Evolutionary conservation across 2,113 vertebrate species (phyloP), one percentile per base, ranked within the genome.

Genomic region (Hiodon tergisus): DNA sequence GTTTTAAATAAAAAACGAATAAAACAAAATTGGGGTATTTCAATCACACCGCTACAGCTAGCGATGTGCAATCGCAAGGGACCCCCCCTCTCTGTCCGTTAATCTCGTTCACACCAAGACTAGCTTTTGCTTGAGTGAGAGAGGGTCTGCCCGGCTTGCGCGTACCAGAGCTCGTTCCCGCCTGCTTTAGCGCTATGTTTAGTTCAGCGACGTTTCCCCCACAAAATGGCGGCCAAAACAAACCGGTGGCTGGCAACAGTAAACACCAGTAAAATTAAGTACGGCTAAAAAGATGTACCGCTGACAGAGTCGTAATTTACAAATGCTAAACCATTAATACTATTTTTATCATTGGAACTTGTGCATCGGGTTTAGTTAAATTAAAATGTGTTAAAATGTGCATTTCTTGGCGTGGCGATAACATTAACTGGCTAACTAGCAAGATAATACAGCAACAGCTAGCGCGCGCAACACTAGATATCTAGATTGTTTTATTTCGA

Each of bases 221-320:
- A 93, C 89, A 93, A 93, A 92, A 92, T 92, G 91, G 91, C 91
- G 84, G 90, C 89, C 88, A 83, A 87, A 90, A 90, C 87, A 89
- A 87, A 87, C 82, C 80, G 48, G 76, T 46, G 66, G 72, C 76
- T 50, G 74, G 76, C 78, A 72, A 68, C 71, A 48, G 71, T n/a
- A 48, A 52, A 55, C 66, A 31, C 54, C 31, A 31, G 31, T 31
- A 31, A 31, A 31, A 31, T 31, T 31, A 31, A 31, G 31, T 31
- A 31, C 31, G 31, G 31, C 31, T 31, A 31, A 31, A 31, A 31
- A 31, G 31, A 31, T 31, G 31, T 31, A 31, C 31, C 31, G 31
- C 1, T 31, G 31, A 31, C 31, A 31, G 31, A 2, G 31, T 31
- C 31, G 31, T 31, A 31, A 31, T 31, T 31, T 31, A 31, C 31